Base-by-base conservation (phyloP, 1,140 invertebrate genomes). In the Bombus vancouverensis region DNA sequence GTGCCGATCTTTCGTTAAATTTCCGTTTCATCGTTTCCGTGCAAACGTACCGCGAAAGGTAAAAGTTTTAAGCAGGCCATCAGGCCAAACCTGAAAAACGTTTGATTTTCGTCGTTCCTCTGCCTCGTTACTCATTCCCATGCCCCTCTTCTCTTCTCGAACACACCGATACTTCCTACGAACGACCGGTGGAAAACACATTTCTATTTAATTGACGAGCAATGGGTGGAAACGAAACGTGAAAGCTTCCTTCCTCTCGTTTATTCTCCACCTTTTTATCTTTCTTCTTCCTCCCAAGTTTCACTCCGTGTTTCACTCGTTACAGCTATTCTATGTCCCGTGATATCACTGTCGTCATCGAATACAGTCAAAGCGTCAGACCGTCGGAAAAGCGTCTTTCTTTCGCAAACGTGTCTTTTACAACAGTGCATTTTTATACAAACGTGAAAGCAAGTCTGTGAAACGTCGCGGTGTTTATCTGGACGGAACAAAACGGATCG, bases 11-110 rank as follows among this genome's bases (percentile, higher is more conserved):
- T 88, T 87, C 88, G 88, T 89, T 90, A 89, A 87, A 89, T 90
- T 90, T 89, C 88, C 88, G 88, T 87, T 89, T 89, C 83, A 82
- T 81, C 87, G 87, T 89, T 86, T 88, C 87, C 84, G 88, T 88
- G 87, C 83, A 89, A 87, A 90, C 87, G 77, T 88, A 72, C 75
- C 75, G 81, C 89, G 74, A 88, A 57, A 87, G 76, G 88, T 71
- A 89, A 86, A 75, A 87, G 81, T 79, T 87, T 81, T 84, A 91
- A 90, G 79, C 89, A 88, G 89, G 87, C 89, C 86, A 87, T 86
- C 85, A 62, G 81, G 89, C 81, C 88, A 74, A 70, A 66, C 13
- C 74, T 83, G 82, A 76, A 81, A 81, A 75, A 86, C 73, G 37
- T 76, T 83, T 34, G 62, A 59, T 59, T 59, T 12, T 12, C 66